These are phyloP conservation scores for Oxycera nigricornis DNA, from an alignment of 2,888 invertebrate genomes.

Conservation along the genomic window DNA sequence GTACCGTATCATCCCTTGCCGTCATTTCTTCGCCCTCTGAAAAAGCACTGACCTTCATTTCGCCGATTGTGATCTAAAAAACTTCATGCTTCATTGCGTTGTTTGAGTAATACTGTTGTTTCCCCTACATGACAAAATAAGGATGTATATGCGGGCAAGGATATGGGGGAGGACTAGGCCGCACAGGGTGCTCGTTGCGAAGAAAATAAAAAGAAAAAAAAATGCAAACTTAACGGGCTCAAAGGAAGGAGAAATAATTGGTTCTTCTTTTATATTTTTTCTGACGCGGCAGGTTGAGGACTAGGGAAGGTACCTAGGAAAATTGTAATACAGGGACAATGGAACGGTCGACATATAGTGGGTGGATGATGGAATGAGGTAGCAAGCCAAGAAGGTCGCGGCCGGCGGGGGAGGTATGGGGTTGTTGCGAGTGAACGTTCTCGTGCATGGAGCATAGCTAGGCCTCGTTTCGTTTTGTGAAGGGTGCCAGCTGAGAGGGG, in stretches of 20 bases:
- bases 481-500: not conserved
- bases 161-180: not conserved
- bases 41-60: constrained; percentile 1
- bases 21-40: too few species aligned
- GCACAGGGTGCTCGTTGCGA: not conserved
- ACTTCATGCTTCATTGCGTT: constrained; percentile 18
- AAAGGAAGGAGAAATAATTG: not conserved
- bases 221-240: constrained; percentile 3
- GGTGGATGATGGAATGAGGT: not conserved
- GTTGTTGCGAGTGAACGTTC: not conserved
- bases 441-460: not conserved
- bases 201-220: not conserved
- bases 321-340: not conserved
- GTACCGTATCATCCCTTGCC: too few species aligned
- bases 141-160: not conserved
- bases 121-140: not conserved
- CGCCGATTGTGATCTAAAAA: constrained; percentile 4
- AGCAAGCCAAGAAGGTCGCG: not conserved
- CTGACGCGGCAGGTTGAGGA: not conserved
- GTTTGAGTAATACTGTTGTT: constrained; percentile 22
- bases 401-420: not conserved
- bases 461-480: not conserved
- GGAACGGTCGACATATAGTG: not conserved
- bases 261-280: not conserved
- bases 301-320: not conserved